Conservation (phyloP, 2,113 vertebrate species). For the Anhinga rufa region DNA sequence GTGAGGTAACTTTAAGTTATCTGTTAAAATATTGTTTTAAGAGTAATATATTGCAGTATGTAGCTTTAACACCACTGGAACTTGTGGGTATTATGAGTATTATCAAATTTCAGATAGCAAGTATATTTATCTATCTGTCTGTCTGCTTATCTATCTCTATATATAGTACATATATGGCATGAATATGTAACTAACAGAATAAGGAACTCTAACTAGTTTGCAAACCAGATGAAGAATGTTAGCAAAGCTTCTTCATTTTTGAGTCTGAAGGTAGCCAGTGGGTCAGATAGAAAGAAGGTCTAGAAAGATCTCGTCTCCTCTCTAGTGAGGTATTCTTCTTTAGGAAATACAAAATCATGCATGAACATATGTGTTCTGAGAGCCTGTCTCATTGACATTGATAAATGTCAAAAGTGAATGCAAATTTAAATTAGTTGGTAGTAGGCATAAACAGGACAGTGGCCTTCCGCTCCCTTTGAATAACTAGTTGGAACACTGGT, state of each 20-base stretch:
- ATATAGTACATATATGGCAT: background rate
- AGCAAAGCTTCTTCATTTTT: background rate
- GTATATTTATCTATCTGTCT: background rate
- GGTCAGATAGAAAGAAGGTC: background rate
- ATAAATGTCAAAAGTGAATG: background rate
- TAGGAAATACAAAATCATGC: background rate
- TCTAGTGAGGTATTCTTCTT: background rate
- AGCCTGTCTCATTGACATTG: background rate
- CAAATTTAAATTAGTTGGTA: background rate
- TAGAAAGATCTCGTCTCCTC: background rate
- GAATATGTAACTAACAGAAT: background rate
- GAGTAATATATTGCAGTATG: background rate
- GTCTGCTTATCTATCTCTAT: background rate
- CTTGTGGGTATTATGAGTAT: background rate
- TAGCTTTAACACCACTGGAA: background rate
- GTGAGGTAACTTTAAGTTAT: background rate
- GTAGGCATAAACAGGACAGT: background rate
- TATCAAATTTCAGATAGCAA: background rate
- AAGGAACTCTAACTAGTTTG: background rate
- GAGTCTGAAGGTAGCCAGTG: background rate
- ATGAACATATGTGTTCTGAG: background rate
- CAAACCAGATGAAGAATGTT: background rate
- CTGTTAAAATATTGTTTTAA: background rate
- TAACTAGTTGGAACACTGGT: background rate
- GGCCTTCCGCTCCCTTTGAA: background rate